These are phyloP conservation scores for Epinephelus awoara DNA, from an alignment of 2,797 vertebrate species.

Conservation along the genomic window DNA sequence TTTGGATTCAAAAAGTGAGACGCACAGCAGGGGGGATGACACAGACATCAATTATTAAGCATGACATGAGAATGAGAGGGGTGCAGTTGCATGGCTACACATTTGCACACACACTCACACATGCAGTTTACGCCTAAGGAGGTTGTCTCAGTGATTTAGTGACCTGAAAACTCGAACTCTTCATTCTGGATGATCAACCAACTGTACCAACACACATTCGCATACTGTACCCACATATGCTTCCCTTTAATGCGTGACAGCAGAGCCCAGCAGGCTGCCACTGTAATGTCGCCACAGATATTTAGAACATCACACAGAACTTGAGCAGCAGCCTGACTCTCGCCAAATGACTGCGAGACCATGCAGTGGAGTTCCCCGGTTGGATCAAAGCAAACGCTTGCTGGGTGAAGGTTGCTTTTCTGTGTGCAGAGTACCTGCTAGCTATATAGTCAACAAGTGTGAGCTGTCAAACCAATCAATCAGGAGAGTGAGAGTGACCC, in stretches of 20 bases:
- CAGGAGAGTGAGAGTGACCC: slow-evolving; percentile 4
- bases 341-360: slow-evolving; percentile 23
- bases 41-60: neutral
- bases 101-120: neutral
- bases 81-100: neutral
- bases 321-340: slow-evolving; percentile 40
- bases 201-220: slow-evolving; percentile 4
- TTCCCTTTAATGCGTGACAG: slow-evolving; percentile 42
- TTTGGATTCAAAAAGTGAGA: neutral
- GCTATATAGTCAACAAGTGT: slow-evolving; percentile 15
- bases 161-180: slow-evolving; percentile 8
- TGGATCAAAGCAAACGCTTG: slow-evolving; percentile 52
- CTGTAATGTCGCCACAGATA: slow-evolving; percentile 63
- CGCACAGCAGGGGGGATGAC: neutral
- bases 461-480: slow-evolving; percentile 36
- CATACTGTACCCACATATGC: slow-evolving; percentile 40
- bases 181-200: slow-evolving; percentile 26
- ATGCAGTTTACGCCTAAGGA: slow-evolving; percentile 1
- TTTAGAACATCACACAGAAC: slow-evolving; percentile 57
- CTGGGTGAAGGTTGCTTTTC: slow-evolving; percentile 18
- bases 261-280: slow-evolving; percentile 50
- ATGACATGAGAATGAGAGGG: neutral
- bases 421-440: neutral
- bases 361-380: slow-evolving; percentile 19
- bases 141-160: slow-evolving; percentile 22